Base-by-base conservation (phyloP, 2,113 vertebrate species). In the Pterocles orientalis region DNA sequence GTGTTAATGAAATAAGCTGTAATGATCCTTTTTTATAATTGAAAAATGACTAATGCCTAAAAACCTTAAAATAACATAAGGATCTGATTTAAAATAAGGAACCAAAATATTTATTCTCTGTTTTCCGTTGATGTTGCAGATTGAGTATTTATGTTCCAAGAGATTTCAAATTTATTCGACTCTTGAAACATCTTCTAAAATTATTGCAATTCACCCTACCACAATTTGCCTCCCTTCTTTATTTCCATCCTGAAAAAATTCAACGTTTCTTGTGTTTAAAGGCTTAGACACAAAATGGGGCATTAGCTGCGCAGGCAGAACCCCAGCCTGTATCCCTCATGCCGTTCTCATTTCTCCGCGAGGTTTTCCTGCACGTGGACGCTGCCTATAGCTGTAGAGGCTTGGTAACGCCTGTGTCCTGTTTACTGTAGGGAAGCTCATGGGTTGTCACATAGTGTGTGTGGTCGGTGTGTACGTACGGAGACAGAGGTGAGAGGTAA, bases 381-480 rank as follows among this genome's bases (percentile, higher is more conserved):
- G 2, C 50, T 57, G 18, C 66, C 39, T 11, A 0, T 13, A 3
- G 8, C 5, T 19, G 1, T 2, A 2, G 41, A 23, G 76, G 7
- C 31, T 51, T 1, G 1, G n/a, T 9, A 13, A 25, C 0, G 0
- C 16, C 41, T 19, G 39, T 29, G 50, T 45, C 45, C 45, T 3
- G 0, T 29, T 43, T 31, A 50, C 66, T 3, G 1, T 7, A 19
- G 43, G 62, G 39, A 60, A 43, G 45, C 23, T 0, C 5, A 0
- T 8, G 64, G 12, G n/a, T 8, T 87, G 31, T 60, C 21, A 0
- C 39, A 34, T 50, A 31, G 16, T 12, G 28, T 26, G 14, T 0
- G 0, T 25, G 41, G 45, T 18, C 0, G 0, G 29, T 36, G 45
- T 48, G 1, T n/a, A 17, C 0, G 0, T 48, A 9, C 0, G 0